phyloP scores from a whole-genome alignment of 2,797 vertebrate species.

The Coranthus polyacanthus region DNA sequence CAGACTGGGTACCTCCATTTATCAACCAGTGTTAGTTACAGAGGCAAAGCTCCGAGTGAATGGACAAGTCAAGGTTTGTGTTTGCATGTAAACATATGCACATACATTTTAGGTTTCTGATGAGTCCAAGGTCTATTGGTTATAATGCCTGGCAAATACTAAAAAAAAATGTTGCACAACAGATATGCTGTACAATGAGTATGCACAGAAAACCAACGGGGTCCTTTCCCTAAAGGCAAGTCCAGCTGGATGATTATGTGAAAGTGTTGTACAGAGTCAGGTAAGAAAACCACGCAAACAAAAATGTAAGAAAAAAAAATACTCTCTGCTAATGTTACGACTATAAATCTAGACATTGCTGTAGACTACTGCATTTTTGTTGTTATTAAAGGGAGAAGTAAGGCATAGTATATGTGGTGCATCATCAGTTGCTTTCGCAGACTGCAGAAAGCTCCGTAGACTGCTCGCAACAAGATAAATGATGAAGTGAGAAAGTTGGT shows the following conservation, averaged over 20 bases:
- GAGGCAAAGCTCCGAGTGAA: slow-evolving; percentile 53
- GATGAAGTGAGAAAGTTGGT: slow-evolving; percentile 68
- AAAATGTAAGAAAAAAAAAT: background rate
- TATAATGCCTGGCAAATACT: too few relatives aligned
- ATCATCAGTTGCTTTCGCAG: slow-evolving; percentile 42
- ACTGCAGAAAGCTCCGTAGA: slow-evolving; percentile 45
- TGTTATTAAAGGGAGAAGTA: slow-evolving; percentile 30
- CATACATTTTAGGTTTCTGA: slow-evolving; percentile 66
- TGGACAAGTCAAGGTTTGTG: slow-evolving; percentile 67
- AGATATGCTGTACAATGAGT: too few relatives aligned
- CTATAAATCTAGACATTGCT: slow-evolving; percentile 21
- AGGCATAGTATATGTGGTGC: slow-evolving; percentile 18
- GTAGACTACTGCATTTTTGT: slow-evolving; percentile 19
- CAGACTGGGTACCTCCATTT: slow-evolving; percentile 75
- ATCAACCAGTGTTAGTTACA: slow-evolving; percentile 79
- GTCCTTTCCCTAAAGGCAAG: too few relatives aligned
- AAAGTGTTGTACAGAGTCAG: background rate
- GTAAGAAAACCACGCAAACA: background rate
- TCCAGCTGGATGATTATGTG: too few relatives aligned
- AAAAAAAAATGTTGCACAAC: slow-evolving; percentile 10
- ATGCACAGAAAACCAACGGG: too few relatives aligned
- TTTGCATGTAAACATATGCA: slow-evolving; percentile 78
- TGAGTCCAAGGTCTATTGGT: slow-evolving; percentile 64
- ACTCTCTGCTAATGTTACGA: background rate
- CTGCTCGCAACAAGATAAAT: slow-evolving; percentile 69